phyloP scores from a whole-genome alignment of 2,113 vertebrate genomes.

The Cricetomys ansorgei region DNA sequence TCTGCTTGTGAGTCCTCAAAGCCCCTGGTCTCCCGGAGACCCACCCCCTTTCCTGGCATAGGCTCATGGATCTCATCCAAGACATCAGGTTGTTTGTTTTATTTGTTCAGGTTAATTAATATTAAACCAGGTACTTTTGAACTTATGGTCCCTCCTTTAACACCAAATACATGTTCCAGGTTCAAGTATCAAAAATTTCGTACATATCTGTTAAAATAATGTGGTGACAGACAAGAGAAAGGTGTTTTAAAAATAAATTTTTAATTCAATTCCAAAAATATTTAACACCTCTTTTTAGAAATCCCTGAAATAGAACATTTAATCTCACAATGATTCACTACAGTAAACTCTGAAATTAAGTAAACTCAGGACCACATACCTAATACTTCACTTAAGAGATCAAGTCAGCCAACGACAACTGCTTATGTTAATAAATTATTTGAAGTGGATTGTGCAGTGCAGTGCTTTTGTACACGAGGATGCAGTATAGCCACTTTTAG shows the following conservation, averaged over 20 bases:
- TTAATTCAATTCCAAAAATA: background rate
- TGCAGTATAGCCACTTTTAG: background rate
- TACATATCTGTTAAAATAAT: conserved; percentile 38
- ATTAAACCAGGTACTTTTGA: conserved; percentile 6
- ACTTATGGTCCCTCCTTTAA: background rate
- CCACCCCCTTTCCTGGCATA: background rate
- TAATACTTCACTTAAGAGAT: conserved; percentile 36
- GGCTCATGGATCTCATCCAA: background rate
- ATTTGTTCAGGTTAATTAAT: background rate
- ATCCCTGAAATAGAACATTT: conserved; percentile 3
- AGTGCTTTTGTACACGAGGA: background rate
- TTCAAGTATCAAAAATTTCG: background rate
- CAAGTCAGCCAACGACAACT: background rate
- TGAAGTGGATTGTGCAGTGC: background rate
- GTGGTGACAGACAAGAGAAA: background rate
- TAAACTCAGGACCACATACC: background rate
- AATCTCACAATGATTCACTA: conserved; percentile 7
- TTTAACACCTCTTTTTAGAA: conserved; percentile 6
- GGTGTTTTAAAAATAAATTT: background rate
- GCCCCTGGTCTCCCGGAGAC: background rate
- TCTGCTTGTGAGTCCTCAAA: background rate
- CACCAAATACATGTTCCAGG: background rate
- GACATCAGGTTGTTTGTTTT: background rate
- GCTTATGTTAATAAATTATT: conserved; percentile 31
- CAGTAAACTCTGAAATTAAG: background rate